Conservation (phyloP, 2,888 invertebrate species). For the Lampropteryx suffumata region DNA sequence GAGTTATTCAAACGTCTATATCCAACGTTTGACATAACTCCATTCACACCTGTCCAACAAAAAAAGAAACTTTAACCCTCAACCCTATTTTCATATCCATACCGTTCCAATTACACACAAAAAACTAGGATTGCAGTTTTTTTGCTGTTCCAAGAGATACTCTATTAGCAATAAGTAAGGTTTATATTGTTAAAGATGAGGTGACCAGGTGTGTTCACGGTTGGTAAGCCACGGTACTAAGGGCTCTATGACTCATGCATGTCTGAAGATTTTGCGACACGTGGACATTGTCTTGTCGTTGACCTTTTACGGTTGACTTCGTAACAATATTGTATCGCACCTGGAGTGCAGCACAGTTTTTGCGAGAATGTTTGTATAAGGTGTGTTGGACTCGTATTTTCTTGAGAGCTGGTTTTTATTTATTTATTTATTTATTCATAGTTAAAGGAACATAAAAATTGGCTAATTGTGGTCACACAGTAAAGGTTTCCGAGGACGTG, state of each 20-base stretch:
- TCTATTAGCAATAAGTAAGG: slow-evolving; percentile 19
- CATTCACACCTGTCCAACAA: slow-evolving; percentile 51
- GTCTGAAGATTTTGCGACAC: slow-evolving; percentile 59
- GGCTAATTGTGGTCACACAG: too few relatives aligned
- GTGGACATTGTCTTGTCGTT: slow-evolving; percentile 59
- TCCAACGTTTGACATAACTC: slow-evolving; percentile 1
- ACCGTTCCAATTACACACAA: slow-evolving; percentile 1
- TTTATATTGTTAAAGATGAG: slow-evolving; percentile 12
- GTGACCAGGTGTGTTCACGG: slow-evolving; percentile 69
- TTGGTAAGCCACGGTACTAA: slow-evolving; percentile 57
- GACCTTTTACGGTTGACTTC: slow-evolving; percentile 47
- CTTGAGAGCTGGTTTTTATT: too few relatives aligned
- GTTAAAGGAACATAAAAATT: too few relatives aligned
- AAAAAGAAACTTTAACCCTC: not conserved
- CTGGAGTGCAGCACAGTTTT: slow-evolving; percentile 10
- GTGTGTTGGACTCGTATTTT: not conserved
- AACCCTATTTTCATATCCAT: slow-evolving; percentile 10
- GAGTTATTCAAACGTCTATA: not conserved
- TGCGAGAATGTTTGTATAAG: not conserved
- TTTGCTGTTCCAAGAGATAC: slow-evolving; percentile 19
- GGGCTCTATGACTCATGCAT: slow-evolving; percentile 63
- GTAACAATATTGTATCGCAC: slow-evolving; percentile 18
- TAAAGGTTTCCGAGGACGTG: too few relatives aligned
- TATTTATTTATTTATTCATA: too few relatives aligned
- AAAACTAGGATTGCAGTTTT: too few relatives aligned